Base-by-base conservation (phyloP, 2,888 invertebrate genomes). In the Ophioninae sp. region DNA sequence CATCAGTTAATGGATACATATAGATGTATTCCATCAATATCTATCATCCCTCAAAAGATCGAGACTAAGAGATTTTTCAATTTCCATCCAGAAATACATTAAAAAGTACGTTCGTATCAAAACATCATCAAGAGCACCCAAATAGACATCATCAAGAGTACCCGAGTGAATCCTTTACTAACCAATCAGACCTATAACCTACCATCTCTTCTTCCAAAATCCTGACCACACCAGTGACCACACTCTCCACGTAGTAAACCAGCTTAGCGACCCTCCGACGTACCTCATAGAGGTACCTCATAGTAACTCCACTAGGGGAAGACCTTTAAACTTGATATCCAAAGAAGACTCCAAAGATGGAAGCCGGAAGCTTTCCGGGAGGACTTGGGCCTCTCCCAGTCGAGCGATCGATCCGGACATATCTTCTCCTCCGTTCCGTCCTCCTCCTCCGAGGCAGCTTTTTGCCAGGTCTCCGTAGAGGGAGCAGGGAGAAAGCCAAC, bases 321-420 rank as follows among this genome's bases (percentile, higher is more conserved):
- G 8, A 39, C 39, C 13, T 39, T 3, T 30, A n/a, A 8, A 51
- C 17, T 17, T 23, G 56, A n/a, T 56, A 73, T 44, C n/a, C 56
- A 51, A 8, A 65, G 9, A 0, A 30, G 20, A 20, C 37, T n/a
- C 7, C 65, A 23, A 61, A 22, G 61, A 56, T 23, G 79, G 44
- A 37, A 63, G 64, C 58, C 68, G 30, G 41, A 67, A 82, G 79
- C 74, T 79, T 79, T 79, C 73, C 69, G 41, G 44, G 71, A 17
- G 72, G 39, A 37, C 65, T 63, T 39, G 13, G 37, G 71, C 76
- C 73, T 68, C 59, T 74, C 65, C 69, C 44, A 17, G 68, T 51
- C 64, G 59, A 78, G 58, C 73, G 61, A 81, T 71, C 83, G 83
- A 83, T 83, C 73, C 69, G 64, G 39, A n/a, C 20, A 73, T 78